These are phyloP conservation scores for Pyxicephalus adspersus DNA, from an alignment of 2,113 vertebrate genomes.

Conservation along the genomic window DNA sequence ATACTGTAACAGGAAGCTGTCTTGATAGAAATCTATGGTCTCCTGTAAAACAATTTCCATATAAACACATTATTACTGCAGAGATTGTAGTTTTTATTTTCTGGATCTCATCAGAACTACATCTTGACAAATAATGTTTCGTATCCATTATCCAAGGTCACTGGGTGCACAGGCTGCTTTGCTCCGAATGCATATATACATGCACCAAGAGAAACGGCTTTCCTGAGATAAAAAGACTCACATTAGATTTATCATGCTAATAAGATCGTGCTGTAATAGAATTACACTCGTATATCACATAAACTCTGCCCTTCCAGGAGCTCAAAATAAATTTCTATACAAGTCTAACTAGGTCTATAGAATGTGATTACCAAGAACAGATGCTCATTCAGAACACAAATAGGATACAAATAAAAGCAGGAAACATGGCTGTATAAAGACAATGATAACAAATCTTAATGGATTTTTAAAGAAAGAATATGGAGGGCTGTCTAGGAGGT, in stretches of 20 bases:
- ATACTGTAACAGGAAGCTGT: no score
- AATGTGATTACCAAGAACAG: not conserved
- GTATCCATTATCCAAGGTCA: constrained; percentile 24
- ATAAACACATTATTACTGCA: not conserved
- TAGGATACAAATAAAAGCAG: not conserved
- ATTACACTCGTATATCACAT: constrained; percentile 29
- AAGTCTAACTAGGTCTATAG: not conserved
- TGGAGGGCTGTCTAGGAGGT: no score
- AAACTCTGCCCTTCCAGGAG: not conserved
- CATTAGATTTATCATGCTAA: constrained; percentile 31
- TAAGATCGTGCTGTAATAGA: constrained; percentile 12
- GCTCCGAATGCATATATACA: not conserved
- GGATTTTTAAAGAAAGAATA: no score
- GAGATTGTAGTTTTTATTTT: not conserved
- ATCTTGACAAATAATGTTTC: not conserved
- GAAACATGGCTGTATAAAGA: no score
- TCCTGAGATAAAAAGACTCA: not conserved
- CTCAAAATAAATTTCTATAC: not conserved
- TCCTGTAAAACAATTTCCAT: not conserved
- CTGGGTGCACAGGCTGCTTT: not conserved
- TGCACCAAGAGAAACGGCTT: not conserved
- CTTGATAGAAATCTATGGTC: not conserved
- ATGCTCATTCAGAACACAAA: not conserved
- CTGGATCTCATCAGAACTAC: not conserved
- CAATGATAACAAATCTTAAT: no score